Evolutionary conservation across 2,888 invertebrate species (phyloP).

Genomic region (Deilephila elpenor): DNA sequence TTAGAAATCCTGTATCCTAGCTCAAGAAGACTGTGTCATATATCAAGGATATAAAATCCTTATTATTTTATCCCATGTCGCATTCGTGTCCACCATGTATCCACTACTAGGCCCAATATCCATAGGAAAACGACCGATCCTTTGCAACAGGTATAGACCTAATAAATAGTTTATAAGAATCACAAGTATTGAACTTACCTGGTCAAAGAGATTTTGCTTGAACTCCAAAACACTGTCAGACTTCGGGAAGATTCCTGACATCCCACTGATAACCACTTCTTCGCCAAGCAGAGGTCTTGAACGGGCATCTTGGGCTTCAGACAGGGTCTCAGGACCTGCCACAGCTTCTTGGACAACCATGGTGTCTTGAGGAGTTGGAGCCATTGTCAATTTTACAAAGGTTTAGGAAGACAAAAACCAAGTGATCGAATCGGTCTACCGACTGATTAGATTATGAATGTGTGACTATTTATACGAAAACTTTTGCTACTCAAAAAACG

Average conservation of each 20-base stretch:
- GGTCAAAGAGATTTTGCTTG: conserved; percentile 84
- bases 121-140: too few species aligned
- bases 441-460: neutral
- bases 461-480: conserved; percentile 11
- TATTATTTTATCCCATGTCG: too few species aligned
- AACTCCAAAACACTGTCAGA: conserved; percentile 87
- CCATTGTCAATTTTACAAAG: conserved; percentile 32
- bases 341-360: neutral
- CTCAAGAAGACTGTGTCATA: too few species aligned
- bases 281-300: conserved; percentile 63
- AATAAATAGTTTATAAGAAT: neutral
- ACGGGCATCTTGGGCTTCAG: neutral
- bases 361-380: conserved; percentile 40
- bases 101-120: too few species aligned
- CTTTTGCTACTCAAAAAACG: neutral
- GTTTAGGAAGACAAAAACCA: neutral
- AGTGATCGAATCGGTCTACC: neutral
- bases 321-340: neutral
- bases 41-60: too few species aligned
- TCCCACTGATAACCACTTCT: conserved; percentile 84
- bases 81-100: too few species aligned
- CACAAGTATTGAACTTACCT: conserved; percentile 55
- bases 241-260: conserved; percentile 87
- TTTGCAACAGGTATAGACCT: too few species aligned
- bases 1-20: too few species aligned